Percentiles rank a stretch among this genome's conserved stretches.
Evolutionary conservation across 2,797 vertebrate species (phyloP).

Genomic region (Thunnus albacares): DNA sequence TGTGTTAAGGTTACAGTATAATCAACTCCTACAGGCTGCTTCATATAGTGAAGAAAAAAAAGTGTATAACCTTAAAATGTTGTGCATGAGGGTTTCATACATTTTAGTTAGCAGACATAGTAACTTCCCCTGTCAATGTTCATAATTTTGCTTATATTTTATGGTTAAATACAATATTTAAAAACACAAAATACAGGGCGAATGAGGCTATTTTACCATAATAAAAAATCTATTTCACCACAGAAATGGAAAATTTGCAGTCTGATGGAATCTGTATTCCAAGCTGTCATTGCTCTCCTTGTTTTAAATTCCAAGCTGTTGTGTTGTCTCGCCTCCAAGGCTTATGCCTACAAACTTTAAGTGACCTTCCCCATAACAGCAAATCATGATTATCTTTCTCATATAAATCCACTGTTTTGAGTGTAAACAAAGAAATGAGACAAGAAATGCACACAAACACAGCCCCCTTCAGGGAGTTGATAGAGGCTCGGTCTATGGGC

Average conservation of each 20-base stretch:
- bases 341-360: constrained; percentile 60
- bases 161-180: not conserved
- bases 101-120: not conserved
- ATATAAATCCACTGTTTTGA: constrained; percentile 66
- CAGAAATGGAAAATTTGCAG: constrained; percentile 50
- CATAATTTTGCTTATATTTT: not conserved
- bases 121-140: not conserved
- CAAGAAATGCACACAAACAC: constrained; percentile 39
- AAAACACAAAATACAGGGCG: constrained; percentile 19
- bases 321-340: constrained; percentile 57
- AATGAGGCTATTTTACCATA: constrained; percentile 23
- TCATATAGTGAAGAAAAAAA: constrained; percentile 25
- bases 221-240: constrained; percentile 36
- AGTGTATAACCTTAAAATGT: constrained; percentile 8
- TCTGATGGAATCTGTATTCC: constrained; percentile 58
- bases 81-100: constrained; percentile 1
- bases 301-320: constrained; percentile 67
- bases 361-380: constrained; percentile 66
- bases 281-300: constrained; percentile 53
- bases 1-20: constrained; percentile 75
- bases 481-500: constrained; percentile 28
- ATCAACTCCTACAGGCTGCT: constrained; percentile 48
- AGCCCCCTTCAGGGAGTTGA: constrained; percentile 32
- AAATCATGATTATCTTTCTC: constrained; percentile 54
- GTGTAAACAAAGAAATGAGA: constrained; percentile 72